Conservation (phyloP, 2,797 vertebrate species). For the Capromys pilorides region DNA sequence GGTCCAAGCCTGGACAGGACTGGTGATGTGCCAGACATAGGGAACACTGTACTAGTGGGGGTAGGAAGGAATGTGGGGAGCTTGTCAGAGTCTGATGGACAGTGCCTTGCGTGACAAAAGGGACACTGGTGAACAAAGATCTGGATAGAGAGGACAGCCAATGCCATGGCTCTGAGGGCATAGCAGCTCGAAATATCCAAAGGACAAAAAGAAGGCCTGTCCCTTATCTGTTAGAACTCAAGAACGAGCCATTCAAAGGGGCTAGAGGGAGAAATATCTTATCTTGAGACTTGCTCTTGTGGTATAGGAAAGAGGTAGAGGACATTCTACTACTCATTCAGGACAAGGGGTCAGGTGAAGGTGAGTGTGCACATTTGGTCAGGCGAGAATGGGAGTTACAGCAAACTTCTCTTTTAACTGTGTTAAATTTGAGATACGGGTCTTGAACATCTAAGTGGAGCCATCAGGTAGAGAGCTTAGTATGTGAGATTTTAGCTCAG, state of each 20-base stretch:
- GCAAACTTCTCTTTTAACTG: not conserved
- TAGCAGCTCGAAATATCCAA: not conserved
- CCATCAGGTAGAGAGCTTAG: not conserved
- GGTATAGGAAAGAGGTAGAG: not conserved
- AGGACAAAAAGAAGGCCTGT: not conserved
- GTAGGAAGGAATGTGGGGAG: not conserved
- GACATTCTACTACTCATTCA: not conserved
- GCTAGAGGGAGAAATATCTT: not conserved
- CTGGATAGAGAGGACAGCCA: not conserved
- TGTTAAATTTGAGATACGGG: not conserved
- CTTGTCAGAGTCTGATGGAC: not conserved
- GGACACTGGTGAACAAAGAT: fast-evolving
- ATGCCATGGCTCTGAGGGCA: not conserved
- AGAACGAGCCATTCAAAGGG: not conserved
- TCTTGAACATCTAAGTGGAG: not conserved
- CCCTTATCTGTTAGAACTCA: not conserved
- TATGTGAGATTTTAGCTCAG: not conserved
- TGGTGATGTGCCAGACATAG: not conserved
- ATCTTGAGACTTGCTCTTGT: not conserved
- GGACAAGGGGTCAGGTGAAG: not conserved
- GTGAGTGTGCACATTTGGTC: not conserved
- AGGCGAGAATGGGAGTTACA: not conserved
- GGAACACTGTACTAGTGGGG: not conserved
- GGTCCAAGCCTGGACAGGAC: fast-evolving
- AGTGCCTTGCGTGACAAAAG: not conserved